Conservation (phyloP, 2,797 vertebrate genomes). For the Eleutherodactylus coqui region DNA sequence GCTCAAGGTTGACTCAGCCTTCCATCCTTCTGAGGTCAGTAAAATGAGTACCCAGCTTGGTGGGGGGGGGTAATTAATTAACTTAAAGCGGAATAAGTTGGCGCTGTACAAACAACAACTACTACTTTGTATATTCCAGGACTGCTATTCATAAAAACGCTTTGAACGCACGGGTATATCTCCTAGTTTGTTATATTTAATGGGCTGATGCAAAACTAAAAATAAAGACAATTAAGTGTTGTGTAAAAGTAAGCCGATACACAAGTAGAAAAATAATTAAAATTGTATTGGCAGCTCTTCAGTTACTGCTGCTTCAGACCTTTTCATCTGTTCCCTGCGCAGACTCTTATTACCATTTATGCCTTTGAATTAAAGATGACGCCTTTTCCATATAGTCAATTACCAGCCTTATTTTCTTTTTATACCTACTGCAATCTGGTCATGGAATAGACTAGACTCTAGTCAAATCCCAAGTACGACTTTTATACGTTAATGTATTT, state of each 20-base stretch:
- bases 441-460: not conserved
- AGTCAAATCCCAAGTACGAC: not conserved
- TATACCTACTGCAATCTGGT: slow-evolving; percentile 11
- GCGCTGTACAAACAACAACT: no score
- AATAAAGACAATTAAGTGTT: no score
- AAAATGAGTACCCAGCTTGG: no score
- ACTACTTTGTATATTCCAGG: no score
- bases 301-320: not conserved
- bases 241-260: not conserved
- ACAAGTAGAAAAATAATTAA: not conserved
- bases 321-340: not conserved
- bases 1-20: no score
- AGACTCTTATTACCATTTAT: not conserved
- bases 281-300: not conserved
- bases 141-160: no score
- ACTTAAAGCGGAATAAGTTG: no score
- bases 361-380: not conserved
- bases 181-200: no score
- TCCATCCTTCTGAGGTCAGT: no score
- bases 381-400: not conserved
- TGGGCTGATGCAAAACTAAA: no score
- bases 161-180: no score
- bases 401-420: slow-evolving; percentile 3
- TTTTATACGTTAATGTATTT: slow-evolving; percentile 1
- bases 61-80: no score